These are phyloP conservation scores for Morpho deidamia DNA, from an alignment of 2,888 invertebrate species.

Conservation along the genomic window DNA sequence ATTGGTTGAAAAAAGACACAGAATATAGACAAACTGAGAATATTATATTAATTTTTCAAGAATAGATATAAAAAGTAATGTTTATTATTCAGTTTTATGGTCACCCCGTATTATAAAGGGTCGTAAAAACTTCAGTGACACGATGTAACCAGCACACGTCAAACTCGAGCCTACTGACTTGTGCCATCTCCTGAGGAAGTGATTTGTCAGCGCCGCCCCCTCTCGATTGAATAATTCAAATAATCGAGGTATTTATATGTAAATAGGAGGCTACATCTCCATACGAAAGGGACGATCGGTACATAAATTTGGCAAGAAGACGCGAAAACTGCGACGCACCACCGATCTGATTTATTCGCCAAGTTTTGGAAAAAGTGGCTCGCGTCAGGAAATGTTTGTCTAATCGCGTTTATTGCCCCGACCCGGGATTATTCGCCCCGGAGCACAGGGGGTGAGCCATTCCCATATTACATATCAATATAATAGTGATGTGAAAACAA, in stretches of 20 bases:
- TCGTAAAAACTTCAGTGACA: constrained; percentile 24
- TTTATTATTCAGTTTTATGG: constrained; percentile 2
- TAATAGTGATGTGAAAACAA: constrained; percentile 33
- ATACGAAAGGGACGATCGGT: constrained; percentile 78
- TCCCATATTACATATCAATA: constrained; percentile 29
- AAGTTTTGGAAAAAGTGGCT: constrained; percentile 75
- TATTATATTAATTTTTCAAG: too few relatives aligned
- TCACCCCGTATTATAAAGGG: constrained; percentile 10
- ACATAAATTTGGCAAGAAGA: constrained; percentile 78
- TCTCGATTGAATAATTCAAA: constrained; percentile 80
- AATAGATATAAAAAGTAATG: constrained; percentile 5
- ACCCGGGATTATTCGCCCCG: constrained; percentile 60
- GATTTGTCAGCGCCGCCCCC: constrained; percentile 78
- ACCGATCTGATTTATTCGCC: constrained; percentile 74
- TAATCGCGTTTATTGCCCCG: constrained; percentile 72
- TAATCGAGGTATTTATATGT: constrained; percentile 79
- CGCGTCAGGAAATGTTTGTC: constrained; percentile 76
- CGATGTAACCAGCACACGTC: constrained; percentile 53
- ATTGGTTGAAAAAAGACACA: too few relatives aligned
- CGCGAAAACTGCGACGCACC: constrained; percentile 76
- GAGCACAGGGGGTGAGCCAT: constrained; percentile 47
- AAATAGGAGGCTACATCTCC: constrained; percentile 76
- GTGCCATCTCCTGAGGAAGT: constrained; percentile 75
- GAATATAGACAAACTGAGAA: too few relatives aligned
- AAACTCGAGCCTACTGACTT: constrained; percentile 63